These are phyloP conservation scores for Daubentonia madagascariensis DNA, from an alignment of 2,113 vertebrate genomes.

Conservation along the genomic window DNA sequence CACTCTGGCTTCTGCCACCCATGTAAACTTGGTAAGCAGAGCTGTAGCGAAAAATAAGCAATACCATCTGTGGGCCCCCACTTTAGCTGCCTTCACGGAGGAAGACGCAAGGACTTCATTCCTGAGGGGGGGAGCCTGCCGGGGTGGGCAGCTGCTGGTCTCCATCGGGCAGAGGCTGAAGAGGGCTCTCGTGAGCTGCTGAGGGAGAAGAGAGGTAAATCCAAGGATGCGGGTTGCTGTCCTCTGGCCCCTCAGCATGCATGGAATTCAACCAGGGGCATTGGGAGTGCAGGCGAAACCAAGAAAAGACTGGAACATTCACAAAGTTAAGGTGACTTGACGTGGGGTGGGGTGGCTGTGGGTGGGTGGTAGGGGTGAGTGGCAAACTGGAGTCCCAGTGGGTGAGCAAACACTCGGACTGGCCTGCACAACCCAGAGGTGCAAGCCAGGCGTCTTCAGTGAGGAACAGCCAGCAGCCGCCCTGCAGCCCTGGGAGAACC, in stretches of 20 bases:
- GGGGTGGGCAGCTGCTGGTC: neutral
- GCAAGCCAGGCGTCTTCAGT: neutral
- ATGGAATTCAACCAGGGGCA: neutral
- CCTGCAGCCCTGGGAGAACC: neutral
- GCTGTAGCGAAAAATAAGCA: fast-evolving
- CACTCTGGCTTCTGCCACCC: no score
- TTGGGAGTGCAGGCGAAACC: neutral
- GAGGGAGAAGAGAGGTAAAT: no score
- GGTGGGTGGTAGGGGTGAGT: neutral
- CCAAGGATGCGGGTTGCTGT: fast-evolving
- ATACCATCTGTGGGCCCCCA: no score
- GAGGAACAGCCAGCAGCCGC: no score
- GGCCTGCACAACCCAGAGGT: neutral
- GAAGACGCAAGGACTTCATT: neutral
- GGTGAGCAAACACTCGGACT: neutral
- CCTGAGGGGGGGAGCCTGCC: neutral
- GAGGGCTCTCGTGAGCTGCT: neutral
- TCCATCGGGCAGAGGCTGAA: neutral
- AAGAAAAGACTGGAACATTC: neutral
- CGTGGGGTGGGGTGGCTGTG: fast-evolving
- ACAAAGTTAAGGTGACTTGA: neutral
- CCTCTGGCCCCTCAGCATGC: neutral
- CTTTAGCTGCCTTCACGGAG: neutral
- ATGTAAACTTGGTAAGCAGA: neutral
- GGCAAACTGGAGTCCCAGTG: no score